Conservation (phyloP, 2,113 vertebrate species). For the Bos javanicus region DNA sequence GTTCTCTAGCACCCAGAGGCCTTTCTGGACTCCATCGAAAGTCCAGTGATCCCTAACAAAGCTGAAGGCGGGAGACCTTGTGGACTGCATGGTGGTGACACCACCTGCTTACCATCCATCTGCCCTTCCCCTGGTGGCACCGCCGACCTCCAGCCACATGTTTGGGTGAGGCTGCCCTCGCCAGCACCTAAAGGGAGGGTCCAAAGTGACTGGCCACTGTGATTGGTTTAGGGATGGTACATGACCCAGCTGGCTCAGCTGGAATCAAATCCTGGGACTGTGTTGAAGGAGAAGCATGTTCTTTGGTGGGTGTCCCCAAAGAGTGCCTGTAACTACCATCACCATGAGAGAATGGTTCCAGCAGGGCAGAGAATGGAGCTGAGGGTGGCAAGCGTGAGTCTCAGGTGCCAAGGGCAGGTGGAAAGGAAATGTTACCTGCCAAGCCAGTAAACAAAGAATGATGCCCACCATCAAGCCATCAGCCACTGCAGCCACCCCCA, state of each 20-base stretch:
- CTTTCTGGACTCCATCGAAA: not conserved
- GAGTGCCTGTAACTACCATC: not conserved
- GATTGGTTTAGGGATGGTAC: not conserved
- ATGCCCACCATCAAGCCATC: not conserved
- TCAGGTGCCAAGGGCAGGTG: not conserved
- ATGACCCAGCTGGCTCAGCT: accelerated
- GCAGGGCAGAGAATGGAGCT: not conserved
- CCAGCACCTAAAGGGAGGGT: not conserved
- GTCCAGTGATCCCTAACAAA: not conserved
- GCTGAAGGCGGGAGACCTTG: not conserved
- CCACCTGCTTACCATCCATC: accelerated
- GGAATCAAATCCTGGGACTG: not conserved
- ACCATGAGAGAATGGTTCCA: not conserved
- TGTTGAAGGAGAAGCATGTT: not conserved
- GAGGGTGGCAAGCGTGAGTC: not conserved
- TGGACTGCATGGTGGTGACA: accelerated
- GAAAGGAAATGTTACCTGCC: not conserved
- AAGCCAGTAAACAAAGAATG: not conserved
- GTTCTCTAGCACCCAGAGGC: not conserved
- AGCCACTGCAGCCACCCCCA: not conserved
- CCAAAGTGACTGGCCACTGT: not conserved
- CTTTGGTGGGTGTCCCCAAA: not conserved
- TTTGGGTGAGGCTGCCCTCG: not conserved
- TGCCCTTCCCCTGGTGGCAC: not conserved
- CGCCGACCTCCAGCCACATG: not conserved